Evolutionary conservation across 2,797 vertebrate species (phyloP).

Genomic region (Telmatherina bonti): DNA sequence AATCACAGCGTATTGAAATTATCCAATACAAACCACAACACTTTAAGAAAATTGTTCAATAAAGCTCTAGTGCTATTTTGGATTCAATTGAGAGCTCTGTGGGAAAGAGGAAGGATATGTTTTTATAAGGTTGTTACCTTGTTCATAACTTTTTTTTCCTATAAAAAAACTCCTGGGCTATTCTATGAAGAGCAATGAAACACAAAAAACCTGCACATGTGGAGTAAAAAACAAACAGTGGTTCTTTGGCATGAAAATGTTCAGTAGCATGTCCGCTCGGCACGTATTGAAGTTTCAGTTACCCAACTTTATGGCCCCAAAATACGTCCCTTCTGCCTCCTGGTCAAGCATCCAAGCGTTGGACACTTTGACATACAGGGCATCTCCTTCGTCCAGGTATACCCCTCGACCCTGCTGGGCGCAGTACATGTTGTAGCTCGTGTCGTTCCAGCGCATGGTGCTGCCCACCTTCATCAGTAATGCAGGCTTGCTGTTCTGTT

Average conservation of each 20-base stretch:
- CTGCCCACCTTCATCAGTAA: slow-evolving; percentile 93
- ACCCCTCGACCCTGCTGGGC: slow-evolving; percentile 92
- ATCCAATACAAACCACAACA: slow-evolving; percentile 34
- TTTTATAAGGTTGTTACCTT: slow-evolving; percentile 24
- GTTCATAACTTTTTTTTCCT: slow-evolving; percentile 14
- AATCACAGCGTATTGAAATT: slow-evolving; percentile 37
- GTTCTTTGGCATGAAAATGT: slow-evolving; percentile 81
- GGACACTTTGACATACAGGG: slow-evolving; percentile 91
- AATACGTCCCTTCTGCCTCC: slow-evolving; percentile 91
- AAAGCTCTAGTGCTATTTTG: slow-evolving; percentile 65
- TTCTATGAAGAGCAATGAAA: slow-evolving; percentile 46
- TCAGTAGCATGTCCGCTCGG: slow-evolving; percentile 82
- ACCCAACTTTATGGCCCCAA: slow-evolving; percentile 93
- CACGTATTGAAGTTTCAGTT: slow-evolving; percentile 79
- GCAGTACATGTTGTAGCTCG: slow-evolving; percentile 94
- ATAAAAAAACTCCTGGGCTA: slow-evolving; percentile 27
- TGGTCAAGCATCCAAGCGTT: slow-evolving; percentile 91
- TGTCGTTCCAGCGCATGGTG: slow-evolving; percentile 89
- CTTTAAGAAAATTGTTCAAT: slow-evolving; percentile 27
- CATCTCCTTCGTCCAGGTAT: slow-evolving; percentile 87
- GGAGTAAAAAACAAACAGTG: slow-evolving; percentile 81
- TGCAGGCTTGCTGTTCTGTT: slow-evolving; percentile 82
- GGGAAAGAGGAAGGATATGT: slow-evolving; percentile 17
- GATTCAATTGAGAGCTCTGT: slow-evolving; percentile 31
- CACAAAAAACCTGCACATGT: slow-evolving; percentile 33